These are phyloP conservation scores for Mergus octosetaceus DNA, from an alignment of 2,797 vertebrate genomes.

Conservation along the genomic window DNA sequence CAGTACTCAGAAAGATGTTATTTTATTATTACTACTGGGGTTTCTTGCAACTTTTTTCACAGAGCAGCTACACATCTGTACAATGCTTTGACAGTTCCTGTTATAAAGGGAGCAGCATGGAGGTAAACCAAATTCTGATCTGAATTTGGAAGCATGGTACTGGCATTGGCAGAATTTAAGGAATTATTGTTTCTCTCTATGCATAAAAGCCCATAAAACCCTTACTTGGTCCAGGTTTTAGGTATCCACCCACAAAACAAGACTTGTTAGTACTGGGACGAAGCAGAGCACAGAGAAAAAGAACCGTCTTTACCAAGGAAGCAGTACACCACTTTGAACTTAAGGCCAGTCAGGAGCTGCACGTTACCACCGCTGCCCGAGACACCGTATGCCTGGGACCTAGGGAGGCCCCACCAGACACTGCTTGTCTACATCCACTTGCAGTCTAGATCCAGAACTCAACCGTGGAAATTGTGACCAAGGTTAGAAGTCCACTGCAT, in stretches of 20 bases:
- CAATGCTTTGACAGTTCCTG: not conserved
- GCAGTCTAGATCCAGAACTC: not conserved
- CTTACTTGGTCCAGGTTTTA: not conserved
- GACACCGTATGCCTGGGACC: rapidly evolving
- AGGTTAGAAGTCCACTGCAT: not conserved
- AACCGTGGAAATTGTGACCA: rapidly evolving
- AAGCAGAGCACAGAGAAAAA: not conserved
- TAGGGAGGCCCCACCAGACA: not conserved
- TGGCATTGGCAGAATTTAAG: not conserved
- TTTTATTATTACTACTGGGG: not conserved
- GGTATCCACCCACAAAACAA: not conserved
- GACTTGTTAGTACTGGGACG: not conserved
- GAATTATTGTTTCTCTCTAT: not conserved
- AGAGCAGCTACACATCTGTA: not conserved
- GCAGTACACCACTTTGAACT: not conserved
- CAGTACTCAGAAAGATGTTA: not conserved
- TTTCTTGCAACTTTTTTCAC: not conserved
- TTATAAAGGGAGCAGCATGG: not conserved
- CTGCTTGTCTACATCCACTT: too few relatives aligned
- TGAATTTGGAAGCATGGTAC: not conserved
- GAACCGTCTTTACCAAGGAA: not conserved
- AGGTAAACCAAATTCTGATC: not conserved
- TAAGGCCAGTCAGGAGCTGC: not conserved
- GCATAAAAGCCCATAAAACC: not conserved
- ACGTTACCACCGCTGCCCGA: not conserved